phyloP scores from a whole-genome alignment of 2,888 invertebrate species.

The Cabera pusaria region DNA sequence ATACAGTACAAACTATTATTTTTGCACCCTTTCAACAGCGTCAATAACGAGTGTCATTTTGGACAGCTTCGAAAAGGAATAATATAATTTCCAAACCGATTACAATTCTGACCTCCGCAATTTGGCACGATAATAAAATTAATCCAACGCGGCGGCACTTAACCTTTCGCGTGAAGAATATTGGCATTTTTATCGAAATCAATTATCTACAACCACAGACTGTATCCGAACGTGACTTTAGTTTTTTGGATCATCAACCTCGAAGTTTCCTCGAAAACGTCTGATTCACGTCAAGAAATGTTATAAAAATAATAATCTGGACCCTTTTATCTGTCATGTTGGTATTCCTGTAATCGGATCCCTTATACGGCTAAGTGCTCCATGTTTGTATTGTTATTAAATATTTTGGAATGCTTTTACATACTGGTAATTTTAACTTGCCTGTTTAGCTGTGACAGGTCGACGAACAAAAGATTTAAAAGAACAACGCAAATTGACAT shows the following conservation, averaged over 20 bases:
- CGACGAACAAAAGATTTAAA: constrained; percentile 5
- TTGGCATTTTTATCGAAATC: constrained; percentile 33
- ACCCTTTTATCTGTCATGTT: constrained; percentile 35
- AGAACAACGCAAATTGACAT: constrained; percentile 1
- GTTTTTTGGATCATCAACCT: constrained; percentile 29
- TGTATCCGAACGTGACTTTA: constrained; percentile 29
- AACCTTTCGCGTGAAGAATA: constrained; percentile 27
- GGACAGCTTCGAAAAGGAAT: too few relatives aligned
- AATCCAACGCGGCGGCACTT: constrained; percentile 9
- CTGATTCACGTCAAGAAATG: constrained; percentile 40
- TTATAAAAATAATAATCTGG: constrained; percentile 39
- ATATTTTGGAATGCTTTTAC: constrained; percentile 11
- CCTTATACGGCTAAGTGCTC: constrained; percentile 44
- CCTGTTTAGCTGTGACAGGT: not conserved
- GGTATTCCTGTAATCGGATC: constrained; percentile 33
- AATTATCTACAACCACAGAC: constrained; percentile 35
- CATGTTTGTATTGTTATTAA: constrained; percentile 36
- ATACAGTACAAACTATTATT: too few relatives aligned
- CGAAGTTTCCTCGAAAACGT: constrained; percentile 19
- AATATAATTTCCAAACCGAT: constrained; percentile 3
- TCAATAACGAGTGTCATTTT: too few relatives aligned
- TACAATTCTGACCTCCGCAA: not conserved
- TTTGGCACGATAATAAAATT: constrained; percentile 15
- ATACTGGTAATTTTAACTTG: constrained; percentile 7
- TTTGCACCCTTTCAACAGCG: too few relatives aligned